Evolutionary conservation across 1,140 invertebrate species (phyloP).

Genomic region (Saccostrea echinata): DNA sequence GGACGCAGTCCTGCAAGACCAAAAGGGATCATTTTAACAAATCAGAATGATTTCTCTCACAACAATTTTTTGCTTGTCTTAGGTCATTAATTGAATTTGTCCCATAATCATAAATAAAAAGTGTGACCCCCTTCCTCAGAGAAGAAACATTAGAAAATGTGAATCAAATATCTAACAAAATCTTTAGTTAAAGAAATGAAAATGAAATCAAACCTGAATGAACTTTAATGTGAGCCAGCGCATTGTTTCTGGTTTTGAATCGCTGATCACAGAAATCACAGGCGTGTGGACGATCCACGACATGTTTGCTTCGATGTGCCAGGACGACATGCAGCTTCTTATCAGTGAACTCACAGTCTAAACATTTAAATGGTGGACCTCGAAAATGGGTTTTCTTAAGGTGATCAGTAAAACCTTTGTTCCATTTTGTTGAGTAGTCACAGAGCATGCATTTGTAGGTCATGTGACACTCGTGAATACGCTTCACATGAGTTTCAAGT

Average conservation of each 20-base stretch:
- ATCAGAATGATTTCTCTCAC: background rate
- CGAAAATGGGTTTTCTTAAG: constrained; percentile 84
- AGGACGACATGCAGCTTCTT: constrained; percentile 82
- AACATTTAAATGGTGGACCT: constrained; percentile 85
- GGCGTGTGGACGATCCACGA: constrained; percentile 81
- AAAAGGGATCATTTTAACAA: background rate
- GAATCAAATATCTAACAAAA: background rate
- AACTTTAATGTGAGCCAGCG: constrained; percentile 80
- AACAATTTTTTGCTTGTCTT: background rate
- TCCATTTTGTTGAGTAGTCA: constrained; percentile 85
- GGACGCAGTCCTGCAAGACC: constrained; percentile 39
- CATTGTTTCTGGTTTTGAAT: constrained; percentile 81
- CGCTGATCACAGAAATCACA: constrained; percentile 80
- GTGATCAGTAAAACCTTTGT: constrained; percentile 84
- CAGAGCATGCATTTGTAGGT: constrained; percentile 82
- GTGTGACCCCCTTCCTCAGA: too few relatives aligned
- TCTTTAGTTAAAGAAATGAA: background rate
- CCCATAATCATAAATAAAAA: too few relatives aligned
- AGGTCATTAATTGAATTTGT: too few relatives aligned
- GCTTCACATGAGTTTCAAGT: constrained; percentile 70
- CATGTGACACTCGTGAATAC: constrained; percentile 77
- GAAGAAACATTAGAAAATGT: too few relatives aligned
- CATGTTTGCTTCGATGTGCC: constrained; percentile 82
- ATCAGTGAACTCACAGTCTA: constrained; percentile 82
- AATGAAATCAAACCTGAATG: constrained; percentile 77